A percentile compares a stretch with the other conserved stretches of the same genome.
These are phyloP conservation scores for Ctenopoma kingsleyae DNA, from an alignment of 2,797 vertebrate species.

Conservation along the genomic window DNA sequence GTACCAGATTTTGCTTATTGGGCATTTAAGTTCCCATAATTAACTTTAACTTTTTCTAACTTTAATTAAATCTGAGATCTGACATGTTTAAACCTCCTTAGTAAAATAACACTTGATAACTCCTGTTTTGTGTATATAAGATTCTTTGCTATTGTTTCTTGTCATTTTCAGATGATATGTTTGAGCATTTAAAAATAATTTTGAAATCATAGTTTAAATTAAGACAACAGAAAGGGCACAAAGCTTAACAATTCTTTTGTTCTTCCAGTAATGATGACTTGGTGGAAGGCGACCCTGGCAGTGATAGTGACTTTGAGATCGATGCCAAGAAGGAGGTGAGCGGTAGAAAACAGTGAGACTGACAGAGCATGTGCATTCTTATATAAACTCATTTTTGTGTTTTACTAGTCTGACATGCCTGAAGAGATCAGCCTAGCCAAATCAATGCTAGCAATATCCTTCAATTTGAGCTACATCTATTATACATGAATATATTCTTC, in stretches of 20 bases:
- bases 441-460: conserved; percentile 1
- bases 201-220: conserved; percentile 11
- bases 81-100: conserved; percentile 38
- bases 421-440: background rate
- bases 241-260: background rate
- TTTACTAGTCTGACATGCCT: conserved; percentile 6
- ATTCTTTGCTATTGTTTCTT: conserved; percentile 15
- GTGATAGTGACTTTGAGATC: conserved; percentile 87
- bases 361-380: background rate
- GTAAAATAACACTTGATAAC: conserved; percentile 42
- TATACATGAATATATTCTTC: background rate
- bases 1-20: no score
- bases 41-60: no score
- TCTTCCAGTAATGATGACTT: conserved; percentile 84
- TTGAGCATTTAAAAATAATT: background rate
- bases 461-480: conserved; percentile 9
- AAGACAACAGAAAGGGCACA: background rate
- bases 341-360: background rate
- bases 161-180: conserved; percentile 31
- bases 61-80: conserved; percentile 37
- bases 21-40: conserved; percentile 1
- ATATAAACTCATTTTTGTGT: background rate
- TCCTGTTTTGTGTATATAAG: conserved; percentile 40
- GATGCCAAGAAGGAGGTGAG: conserved; percentile 90
- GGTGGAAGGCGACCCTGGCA: conserved; percentile 84